These are phyloP conservation scores for Drosophila limbata DNA, from an alignment of 2,888 invertebrate genomes.

Conservation along the genomic window DNA sequence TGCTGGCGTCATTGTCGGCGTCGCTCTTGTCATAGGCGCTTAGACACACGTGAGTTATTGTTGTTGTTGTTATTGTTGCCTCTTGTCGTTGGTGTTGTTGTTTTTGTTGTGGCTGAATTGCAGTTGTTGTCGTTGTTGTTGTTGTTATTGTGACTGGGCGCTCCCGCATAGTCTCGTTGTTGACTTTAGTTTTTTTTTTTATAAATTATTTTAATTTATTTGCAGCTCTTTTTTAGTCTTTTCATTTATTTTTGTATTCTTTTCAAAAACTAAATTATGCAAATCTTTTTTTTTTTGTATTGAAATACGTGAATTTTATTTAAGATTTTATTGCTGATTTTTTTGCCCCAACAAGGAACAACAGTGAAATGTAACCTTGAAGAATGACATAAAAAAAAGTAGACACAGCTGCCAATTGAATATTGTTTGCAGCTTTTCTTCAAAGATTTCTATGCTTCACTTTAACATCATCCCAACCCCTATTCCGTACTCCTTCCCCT, in stretches of 20 bases:
- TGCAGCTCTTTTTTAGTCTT: constrained; percentile 20
- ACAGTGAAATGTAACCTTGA: constrained; percentile 32
- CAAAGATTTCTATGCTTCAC: not conserved
- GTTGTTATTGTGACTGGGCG: constrained; percentile 39
- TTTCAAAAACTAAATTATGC: constrained; percentile 31
- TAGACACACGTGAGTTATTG: constrained; percentile 61
- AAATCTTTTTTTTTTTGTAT: constrained; percentile 12
- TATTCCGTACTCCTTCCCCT: not conserved
- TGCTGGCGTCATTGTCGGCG: constrained; percentile 46
- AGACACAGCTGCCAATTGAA: constrained; percentile 36
- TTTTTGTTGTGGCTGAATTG: not conserved
- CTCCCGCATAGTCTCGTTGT: constrained; percentile 53
- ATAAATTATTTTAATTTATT: constrained; percentile 35
- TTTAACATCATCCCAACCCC: not conserved
- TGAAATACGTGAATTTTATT: constrained; percentile 28
- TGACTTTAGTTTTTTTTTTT: constrained; percentile 10
- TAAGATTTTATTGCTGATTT: constrained; percentile 17
- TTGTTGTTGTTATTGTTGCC: constrained; percentile 42
- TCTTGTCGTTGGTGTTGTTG: constrained; percentile 21
- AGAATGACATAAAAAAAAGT: constrained; percentile 12
- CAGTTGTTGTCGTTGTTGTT: constrained; percentile 7
- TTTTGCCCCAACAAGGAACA: constrained; percentile 8
- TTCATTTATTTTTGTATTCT: constrained; percentile 12
- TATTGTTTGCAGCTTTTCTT: constrained; percentile 22
- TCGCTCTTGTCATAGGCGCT: constrained; percentile 47